phyloP scores from a whole-genome alignment of 2,797 vertebrate species.

The Diplodus puntazzo region DNA sequence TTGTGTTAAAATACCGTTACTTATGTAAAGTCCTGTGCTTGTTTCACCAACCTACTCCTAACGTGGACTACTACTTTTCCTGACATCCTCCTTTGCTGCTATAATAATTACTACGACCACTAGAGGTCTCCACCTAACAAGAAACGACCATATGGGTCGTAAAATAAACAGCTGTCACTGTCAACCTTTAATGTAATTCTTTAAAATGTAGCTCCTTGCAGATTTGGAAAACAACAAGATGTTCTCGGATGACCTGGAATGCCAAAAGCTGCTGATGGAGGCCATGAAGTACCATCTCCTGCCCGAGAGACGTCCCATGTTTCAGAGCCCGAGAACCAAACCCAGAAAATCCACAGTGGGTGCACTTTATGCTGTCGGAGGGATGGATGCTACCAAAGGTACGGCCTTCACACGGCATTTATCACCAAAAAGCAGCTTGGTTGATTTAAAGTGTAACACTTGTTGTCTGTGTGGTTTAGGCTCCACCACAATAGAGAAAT shows the following conservation, averaged over 20 bases:
- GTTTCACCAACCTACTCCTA: too few relatives aligned
- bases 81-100: too few relatives aligned
- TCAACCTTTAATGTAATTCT: slow-evolving; percentile 1
- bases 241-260: slow-evolving; percentile 96
- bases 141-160: too few relatives aligned
- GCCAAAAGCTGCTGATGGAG: slow-evolving; percentile 98
- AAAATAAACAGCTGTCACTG: too few relatives aligned
- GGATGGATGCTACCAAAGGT: slow-evolving; percentile 98
- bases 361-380: slow-evolving; percentile 95
- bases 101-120: too few relatives aligned
- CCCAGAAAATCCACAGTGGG: slow-evolving; percentile 98
- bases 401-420: neutral
- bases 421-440: neutral
- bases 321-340: slow-evolving; percentile 97
- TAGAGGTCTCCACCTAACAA: too few relatives aligned
- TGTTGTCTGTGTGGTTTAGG: slow-evolving; percentile 79
- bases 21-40: too few relatives aligned
- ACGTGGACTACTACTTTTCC: too few relatives aligned
- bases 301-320: slow-evolving; percentile 94
- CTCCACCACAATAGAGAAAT: slow-evolving; percentile 96
- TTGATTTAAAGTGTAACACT: neutral
- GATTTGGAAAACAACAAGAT: slow-evolving; percentile 97
- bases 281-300: slow-evolving; percentile 99
- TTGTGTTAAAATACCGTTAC: too few relatives aligned
- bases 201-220: slow-evolving; percentile 89